Conservation (phyloP, 2,113 vertebrate species). For the Nannospalax galili region DNA sequence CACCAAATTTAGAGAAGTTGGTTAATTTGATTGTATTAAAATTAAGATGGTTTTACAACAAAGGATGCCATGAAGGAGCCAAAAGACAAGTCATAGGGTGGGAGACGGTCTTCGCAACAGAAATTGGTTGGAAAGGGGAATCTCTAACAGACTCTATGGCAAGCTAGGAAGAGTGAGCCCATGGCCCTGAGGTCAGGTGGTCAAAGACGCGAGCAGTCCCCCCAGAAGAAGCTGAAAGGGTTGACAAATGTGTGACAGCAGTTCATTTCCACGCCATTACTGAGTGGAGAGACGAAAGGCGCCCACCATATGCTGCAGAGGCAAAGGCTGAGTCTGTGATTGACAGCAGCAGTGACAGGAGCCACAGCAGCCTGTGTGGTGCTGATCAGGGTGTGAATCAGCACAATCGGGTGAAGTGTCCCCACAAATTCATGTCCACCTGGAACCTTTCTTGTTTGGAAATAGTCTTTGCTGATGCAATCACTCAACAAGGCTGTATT, state of each 20-base stretch:
- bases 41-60: not conserved
- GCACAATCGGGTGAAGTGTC: not conserved
- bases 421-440: not conserved
- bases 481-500: not conserved
- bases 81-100: not conserved
- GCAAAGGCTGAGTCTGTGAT: no score
- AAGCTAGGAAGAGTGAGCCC: not conserved
- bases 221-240: not conserved
- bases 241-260: not conserved
- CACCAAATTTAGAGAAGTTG: not conserved
- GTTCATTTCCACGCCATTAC: not conserved
- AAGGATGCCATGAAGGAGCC: not conserved
- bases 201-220: not conserved
- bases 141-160: not conserved
- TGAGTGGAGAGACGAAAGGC: not conserved
- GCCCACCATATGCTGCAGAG: rapidly evolving
- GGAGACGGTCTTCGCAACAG: not conserved
- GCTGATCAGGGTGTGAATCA: not conserved
- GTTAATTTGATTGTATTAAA: not conserved
- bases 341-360: no score
- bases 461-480: not conserved
- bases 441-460: not conserved
- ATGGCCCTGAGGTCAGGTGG: rapidly evolving
- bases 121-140: no score
- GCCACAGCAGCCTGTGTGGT: rapidly evolving